phyloP scores from a whole-genome alignment of 1,140 invertebrate species.

The Calliopsis andreniformis region DNA sequence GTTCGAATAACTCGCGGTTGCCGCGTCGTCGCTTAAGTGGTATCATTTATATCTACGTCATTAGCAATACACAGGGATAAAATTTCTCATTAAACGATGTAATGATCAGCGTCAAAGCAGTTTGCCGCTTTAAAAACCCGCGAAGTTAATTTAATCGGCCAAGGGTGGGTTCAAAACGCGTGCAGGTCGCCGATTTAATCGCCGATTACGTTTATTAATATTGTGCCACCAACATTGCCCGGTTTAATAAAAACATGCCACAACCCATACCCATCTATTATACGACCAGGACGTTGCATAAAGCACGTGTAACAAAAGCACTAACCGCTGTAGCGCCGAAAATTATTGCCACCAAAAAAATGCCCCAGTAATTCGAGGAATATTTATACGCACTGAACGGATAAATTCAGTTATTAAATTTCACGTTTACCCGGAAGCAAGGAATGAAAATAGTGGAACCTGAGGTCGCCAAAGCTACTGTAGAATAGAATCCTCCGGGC shows the following conservation, averaged over 20 bases:
- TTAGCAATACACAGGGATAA: constrained; percentile 4
- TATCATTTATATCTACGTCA: constrained; percentile 22
- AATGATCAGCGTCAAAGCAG: not conserved
- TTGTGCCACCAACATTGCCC: not conserved
- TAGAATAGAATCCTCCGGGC: too few species aligned
- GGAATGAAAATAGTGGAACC: not conserved
- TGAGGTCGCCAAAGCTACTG: not conserved
- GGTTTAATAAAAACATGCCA: not conserved
- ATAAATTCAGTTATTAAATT: not conserved
- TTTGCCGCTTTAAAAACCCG: constrained; percentile 20
- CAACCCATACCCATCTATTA: not conserved
- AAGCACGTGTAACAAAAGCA: not conserved
- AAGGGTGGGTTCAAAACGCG: not conserved
- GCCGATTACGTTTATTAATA: constrained; percentile 14
- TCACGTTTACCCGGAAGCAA: not conserved
- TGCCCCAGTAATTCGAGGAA: not conserved
- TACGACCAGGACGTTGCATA: not conserved
- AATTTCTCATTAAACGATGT: constrained; percentile 10
- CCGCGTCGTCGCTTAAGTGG: constrained; percentile 17
- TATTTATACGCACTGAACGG: not conserved
- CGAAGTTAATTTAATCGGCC: constrained; percentile 32
- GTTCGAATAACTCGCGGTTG: constrained; percentile 35
- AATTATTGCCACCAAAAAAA: not conserved
- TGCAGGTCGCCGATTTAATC: constrained; percentile 16
- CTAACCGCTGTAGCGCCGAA: not conserved